Conservation (phyloP, 1,140 invertebrate genomes). For the Sitophilus oryzae region DNA sequence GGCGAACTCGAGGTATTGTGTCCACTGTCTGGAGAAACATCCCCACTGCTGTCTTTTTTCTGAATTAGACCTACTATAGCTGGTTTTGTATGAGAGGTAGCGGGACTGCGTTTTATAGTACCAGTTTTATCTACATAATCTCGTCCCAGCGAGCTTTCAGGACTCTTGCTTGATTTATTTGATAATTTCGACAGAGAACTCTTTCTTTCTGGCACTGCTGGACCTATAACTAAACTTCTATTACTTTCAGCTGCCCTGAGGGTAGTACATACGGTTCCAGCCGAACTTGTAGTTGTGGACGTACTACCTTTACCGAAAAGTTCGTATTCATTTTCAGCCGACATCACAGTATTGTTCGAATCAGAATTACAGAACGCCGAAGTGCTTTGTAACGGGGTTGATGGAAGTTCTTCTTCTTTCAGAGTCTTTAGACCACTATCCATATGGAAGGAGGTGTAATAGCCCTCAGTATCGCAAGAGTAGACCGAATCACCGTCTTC, state of each 20-base stretch:
- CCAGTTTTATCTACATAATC: slow-evolving; percentile 51
- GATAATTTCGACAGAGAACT: slow-evolving; percentile 55
- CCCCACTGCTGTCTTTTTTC: slow-evolving; percentile 56
- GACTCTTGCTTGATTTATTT: slow-evolving; percentile 27
- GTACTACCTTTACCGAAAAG: slow-evolving; percentile 82
- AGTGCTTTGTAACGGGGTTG: slow-evolving; percentile 58
- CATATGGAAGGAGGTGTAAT: slow-evolving; percentile 95
- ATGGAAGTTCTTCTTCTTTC: slow-evolving; percentile 68
- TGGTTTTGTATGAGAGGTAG: slow-evolving; percentile 43
- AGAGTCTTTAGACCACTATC: slow-evolving; percentile 86
- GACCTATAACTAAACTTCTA: slow-evolving; percentile 53
- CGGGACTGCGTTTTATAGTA: slow-evolving; percentile 53
- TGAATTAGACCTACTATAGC: slow-evolving; percentile 54
- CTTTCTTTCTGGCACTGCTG: slow-evolving; percentile 69
- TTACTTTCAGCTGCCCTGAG: slow-evolving; percentile 57
- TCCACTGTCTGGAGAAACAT: slow-evolving; percentile 69
- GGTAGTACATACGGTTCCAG: slow-evolving; percentile 80
- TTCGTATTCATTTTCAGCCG: slow-evolving; percentile 81
- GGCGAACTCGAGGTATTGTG: slow-evolving; percentile 76
- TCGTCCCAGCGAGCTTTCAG: slow-evolving; percentile 53
- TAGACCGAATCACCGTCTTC: slow-evolving; percentile 90
- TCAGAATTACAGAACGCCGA: slow-evolving; percentile 52
- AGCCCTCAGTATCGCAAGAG: slow-evolving; percentile 93
- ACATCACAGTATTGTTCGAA: slow-evolving; percentile 54
- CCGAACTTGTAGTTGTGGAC: slow-evolving; percentile 82